Base-by-base conservation (phyloP, 1,140 invertebrate species). In the Potamilus streckersoni region DNA sequence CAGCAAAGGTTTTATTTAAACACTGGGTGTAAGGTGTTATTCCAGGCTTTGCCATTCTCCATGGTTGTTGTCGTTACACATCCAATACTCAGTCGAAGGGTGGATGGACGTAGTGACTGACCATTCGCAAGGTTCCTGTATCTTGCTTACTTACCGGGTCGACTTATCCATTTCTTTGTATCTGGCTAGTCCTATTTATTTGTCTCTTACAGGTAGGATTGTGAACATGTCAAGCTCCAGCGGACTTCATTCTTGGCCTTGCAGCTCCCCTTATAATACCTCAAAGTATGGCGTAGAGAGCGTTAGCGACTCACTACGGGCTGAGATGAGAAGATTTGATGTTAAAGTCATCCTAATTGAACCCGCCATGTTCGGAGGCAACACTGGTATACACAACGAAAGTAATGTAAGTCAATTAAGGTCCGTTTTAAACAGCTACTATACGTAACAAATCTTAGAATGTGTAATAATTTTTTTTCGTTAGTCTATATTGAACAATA, bases 191-290 rank as follows among this genome's bases (percentile, higher is more conserved):
- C 6, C 6, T 49, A 49, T 8, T 49, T 49, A 49, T 49, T 6
- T 49, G 6, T 65, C 20, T 65, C 20, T 81, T 70, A 6, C 71
- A 91, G 91, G 90, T 62, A 92, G 95, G 79, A 90, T 97, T 61
- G 93, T 97, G 20, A 94, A 94, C 63, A 89, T 96, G 11, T 93
- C 92, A 6, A 96, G 95, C 83, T 94, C 96, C 82, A 96, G 96
- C 87, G 93, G 93, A 0, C 71, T 90, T 27, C 90, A 93, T 78
- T 91, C 94, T 1, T 89, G 96, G 23, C 95, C 95, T 0, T 93
- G 93, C 0, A 89, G 95, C 31, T 89, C 93, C 0, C 89, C 93
- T 3, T 97, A 97, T 88, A 92, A 93, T 6, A 94, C 95, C 1
- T 94, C 94, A 0, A 97, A 97, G 90, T 93, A 93, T 12, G 95